Evolutionary conservation across 2,797 vertebrate genomes (phyloP).

Genomic region (Platyrinchus mystaceus): DNA sequence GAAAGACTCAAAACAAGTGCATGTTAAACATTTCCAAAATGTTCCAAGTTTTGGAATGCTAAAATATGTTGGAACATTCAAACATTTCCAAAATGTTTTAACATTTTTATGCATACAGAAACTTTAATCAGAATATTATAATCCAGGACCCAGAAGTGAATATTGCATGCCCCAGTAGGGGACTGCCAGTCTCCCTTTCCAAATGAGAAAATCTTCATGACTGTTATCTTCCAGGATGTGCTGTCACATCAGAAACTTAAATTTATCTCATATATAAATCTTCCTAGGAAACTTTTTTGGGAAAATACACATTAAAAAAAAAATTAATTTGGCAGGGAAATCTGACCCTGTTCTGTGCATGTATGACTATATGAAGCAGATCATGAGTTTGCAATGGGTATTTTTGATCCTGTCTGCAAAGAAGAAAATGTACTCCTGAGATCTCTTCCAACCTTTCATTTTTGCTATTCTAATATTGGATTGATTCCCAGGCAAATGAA

Average conservation of each 20-base stretch:
- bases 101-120: neutral
- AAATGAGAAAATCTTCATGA: neutral
- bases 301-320: neutral
- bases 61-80: conserved; percentile 14
- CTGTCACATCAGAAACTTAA: neutral
- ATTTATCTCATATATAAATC: neutral
- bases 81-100: conserved; percentile 36
- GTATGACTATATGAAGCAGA: neutral
- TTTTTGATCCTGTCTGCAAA: conserved; percentile 11
- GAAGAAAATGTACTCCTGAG: conserved; percentile 34
- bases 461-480: conserved; percentile 32
- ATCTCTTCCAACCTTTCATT: conserved; percentile 33
- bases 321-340: neutral
- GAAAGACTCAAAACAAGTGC: neutral
- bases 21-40: neutral
- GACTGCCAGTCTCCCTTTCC: neutral
- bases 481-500: conserved; percentile 48
- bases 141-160: neutral
- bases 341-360: neutral
- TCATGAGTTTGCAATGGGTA: neutral
- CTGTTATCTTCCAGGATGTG: conserved; percentile 4
- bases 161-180: neutral
- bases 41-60: conserved; percentile 23
- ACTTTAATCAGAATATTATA: neutral
- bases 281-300: neutral